Conservation (phyloP, 2,888 invertebrate species). For the Diplolepis rosae region DNA sequence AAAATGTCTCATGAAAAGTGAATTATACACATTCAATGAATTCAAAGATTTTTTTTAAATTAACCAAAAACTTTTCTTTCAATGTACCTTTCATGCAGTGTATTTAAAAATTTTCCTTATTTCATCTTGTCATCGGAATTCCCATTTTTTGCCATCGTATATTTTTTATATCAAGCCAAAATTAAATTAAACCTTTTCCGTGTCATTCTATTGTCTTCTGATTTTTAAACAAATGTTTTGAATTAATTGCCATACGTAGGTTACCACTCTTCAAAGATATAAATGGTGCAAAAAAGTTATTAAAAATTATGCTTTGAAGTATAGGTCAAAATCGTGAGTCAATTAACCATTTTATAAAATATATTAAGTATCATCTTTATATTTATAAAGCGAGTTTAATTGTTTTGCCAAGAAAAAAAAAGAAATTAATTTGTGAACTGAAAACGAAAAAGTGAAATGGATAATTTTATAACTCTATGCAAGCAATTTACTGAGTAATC, state of each 20-base stretch:
- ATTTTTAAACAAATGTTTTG: background rate
- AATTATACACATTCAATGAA: too few species aligned
- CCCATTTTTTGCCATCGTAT: background rate
- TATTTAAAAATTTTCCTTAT: background rate
- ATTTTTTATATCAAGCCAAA: background rate
- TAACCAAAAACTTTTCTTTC: too few species aligned
- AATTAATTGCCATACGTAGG: constrained; percentile 1
- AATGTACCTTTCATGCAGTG: too few species aligned
- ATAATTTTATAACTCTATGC: too few species aligned
- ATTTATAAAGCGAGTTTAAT: too few species aligned
- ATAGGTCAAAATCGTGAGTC: constrained; percentile 12
- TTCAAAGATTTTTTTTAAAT: too few species aligned
- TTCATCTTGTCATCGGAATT: background rate
- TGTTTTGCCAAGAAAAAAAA: too few species aligned
- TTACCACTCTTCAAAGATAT: background rate
- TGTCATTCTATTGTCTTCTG: background rate
- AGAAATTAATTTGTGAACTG: too few species aligned
- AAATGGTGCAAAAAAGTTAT: constrained; percentile 4
- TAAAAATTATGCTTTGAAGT: background rate
- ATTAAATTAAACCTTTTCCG: background rate
- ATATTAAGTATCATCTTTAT: background rate
- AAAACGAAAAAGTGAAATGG: too few species aligned
- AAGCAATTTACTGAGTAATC: too few species aligned
- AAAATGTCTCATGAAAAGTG: too few species aligned
- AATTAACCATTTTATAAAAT: background rate